These are phyloP conservation scores for Ostrea edulis DNA, from an alignment of 1,140 invertebrate species.

Conservation along the genomic window DNA sequence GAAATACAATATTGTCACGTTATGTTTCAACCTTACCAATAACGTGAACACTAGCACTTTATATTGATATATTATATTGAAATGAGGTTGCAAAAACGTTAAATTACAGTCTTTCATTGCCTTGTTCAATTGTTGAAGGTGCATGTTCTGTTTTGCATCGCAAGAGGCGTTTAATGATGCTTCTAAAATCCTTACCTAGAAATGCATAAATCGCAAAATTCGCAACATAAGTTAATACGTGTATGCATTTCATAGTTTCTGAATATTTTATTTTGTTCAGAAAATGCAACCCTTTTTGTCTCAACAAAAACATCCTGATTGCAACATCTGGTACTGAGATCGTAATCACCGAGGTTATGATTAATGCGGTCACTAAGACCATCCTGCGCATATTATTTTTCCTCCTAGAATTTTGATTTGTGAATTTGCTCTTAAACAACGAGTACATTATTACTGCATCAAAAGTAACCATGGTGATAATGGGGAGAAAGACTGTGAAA, in stretches of 20 bases:
- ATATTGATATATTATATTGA: no score
- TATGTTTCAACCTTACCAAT: no score
- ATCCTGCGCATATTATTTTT: background rate
- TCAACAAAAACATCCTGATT: background rate
- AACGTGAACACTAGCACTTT: no score
- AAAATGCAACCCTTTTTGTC: no score
- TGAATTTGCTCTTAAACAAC: background rate
- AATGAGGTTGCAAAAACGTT: no score
- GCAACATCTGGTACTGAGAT: conserved; percentile 1
- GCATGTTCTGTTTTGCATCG: background rate
- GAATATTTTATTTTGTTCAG: no score
- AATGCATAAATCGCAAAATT: background rate
- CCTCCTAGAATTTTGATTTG: background rate
- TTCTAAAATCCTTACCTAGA: background rate
- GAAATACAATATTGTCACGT: no score
- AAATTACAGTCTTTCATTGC: no score
- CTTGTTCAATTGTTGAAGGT: no score
- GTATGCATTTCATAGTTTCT: background rate
- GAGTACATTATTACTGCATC: background rate
- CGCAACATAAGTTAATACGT: background rate
- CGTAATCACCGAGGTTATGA: background rate
- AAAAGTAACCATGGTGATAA: background rate
- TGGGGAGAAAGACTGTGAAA: background rate
- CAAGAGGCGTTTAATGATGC: background rate
- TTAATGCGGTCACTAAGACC: background rate